These are phyloP conservation scores for Dryadula phaetusa DNA, from an alignment of 2,888 invertebrate genomes.

Conservation along the genomic window DNA sequence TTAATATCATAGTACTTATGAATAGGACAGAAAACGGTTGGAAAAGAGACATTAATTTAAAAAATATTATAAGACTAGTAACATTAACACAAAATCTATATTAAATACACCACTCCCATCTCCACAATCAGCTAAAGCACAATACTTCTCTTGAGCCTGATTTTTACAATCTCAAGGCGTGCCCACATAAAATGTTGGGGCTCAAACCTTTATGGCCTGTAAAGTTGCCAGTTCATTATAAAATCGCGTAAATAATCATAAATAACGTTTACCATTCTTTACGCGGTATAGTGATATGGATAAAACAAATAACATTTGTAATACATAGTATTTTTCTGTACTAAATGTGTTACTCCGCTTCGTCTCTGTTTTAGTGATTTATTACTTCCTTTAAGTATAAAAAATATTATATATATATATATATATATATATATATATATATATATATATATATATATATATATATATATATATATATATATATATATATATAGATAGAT, in stretches of 20 bases:
- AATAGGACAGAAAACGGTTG: too few relatives aligned
- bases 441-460: too few relatives aligned
- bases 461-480: too few relatives aligned
- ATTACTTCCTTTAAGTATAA: too few relatives aligned
- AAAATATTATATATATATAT: too few relatives aligned
- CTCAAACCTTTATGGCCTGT: constrained; percentile 55
- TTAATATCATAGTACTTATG: too few relatives aligned
- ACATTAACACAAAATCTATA: background rate
- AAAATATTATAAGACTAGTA: too few relatives aligned
- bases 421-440: too few relatives aligned
- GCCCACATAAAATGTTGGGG: constrained; percentile 50
- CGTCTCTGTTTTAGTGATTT: too few relatives aligned
- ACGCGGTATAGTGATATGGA: constrained; percentile 53
- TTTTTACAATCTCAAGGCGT: constrained; percentile 52
- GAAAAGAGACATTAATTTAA: too few relatives aligned
- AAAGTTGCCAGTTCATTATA: constrained; percentile 70
- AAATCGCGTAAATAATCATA: constrained; percentile 63
- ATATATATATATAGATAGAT: too few relatives aligned
- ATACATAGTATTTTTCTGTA: constrained; percentile 5
- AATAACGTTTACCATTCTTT: constrained; percentile 46
- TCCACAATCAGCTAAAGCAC: constrained; percentile 23
- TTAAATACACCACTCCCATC: constrained; percentile 1
- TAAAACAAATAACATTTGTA: constrained; percentile 45
- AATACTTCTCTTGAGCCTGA: constrained; percentile 36
- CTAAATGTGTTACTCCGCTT: background rate